Evolutionary conservation across 2,797 vertebrate species (phyloP), one percentile per base, ranked within the genome.

Genomic region (Parotocinclus haroldoi): DNA sequence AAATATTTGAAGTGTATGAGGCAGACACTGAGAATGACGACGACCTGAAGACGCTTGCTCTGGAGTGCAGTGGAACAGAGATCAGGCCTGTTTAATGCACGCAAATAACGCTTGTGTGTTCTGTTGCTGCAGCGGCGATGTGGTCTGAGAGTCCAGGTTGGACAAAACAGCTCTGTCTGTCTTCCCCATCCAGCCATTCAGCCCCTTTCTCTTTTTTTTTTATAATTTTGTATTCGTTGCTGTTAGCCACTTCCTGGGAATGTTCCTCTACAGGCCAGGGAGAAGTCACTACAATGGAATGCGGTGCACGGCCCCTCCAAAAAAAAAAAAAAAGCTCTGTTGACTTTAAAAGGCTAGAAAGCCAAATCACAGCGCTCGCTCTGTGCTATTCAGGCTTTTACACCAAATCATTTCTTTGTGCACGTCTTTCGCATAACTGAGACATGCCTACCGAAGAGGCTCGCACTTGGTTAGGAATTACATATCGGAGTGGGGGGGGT

Each of bases 271-370:
- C 76, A 79, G 76, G 81, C 86, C 85, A 85, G 80, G 79, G 73
- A 84, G 69, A 79, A 87, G 86, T 91, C 86, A 89, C 81, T 78
- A 71, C 85, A 85, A 79, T 83, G 87, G 87, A 86, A 91, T 88
- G 89, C 80, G 76, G 81, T 82, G 80, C 80, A 52, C 82, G 59
- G 37, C 81, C 78, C 70, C 73, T 48, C 68, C 75, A 80, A 79
- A 87, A 84, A 27, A 83, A 83, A 83, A 80, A 79, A 87, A 84
- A 27, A 83, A 83, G 84, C 75, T 58, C 58, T 78, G 81, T 86
- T 88, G 87, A 89, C 86, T 89, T 86, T 84, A 89, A 89, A 89
- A 87, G 85, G 85, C 73, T 79, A 80, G 82, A 82, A 79, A 80
- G 79, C 59, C 71, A 69, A 77, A 75, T 70, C 66, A 42, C 62